Conservation (phyloP, 2,888 invertebrate species). For the Mythimna albipuncta region DNA sequence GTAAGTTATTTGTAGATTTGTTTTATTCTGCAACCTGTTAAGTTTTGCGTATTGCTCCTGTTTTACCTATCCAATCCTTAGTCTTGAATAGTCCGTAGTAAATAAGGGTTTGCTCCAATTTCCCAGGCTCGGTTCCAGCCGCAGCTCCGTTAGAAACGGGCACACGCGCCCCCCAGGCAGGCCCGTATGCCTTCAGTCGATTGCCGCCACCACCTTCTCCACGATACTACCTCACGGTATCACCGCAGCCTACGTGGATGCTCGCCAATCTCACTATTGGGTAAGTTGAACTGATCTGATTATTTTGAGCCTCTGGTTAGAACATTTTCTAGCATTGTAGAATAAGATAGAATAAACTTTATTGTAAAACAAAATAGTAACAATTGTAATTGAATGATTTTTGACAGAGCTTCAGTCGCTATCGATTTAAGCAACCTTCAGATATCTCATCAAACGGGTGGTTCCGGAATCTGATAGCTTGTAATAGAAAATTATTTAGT, state of each 20-base stretch:
- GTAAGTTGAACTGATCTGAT: slow-evolving; percentile 78
- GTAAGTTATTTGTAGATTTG: slow-evolving; percentile 84
- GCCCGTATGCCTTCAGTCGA: slow-evolving; percentile 97
- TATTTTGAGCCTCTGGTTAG: too few species aligned
- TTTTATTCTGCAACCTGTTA: neutral
- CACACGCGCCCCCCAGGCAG: slow-evolving; percentile 95
- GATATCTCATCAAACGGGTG: too few species aligned
- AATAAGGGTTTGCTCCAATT: neutral
- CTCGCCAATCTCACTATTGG: slow-evolving; percentile 95
- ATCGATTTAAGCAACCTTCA: too few species aligned
- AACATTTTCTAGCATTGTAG: too few species aligned
- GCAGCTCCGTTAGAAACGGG: slow-evolving; percentile 86
- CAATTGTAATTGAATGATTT: too few species aligned
- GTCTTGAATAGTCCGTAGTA: too few species aligned
- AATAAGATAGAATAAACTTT: too few species aligned
- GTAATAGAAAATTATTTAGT: too few species aligned
- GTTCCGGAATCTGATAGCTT: too few species aligned
- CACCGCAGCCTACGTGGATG: slow-evolving; percentile 95
- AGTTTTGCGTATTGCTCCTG: too few species aligned
- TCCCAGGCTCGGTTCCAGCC: slow-evolving; percentile 50
- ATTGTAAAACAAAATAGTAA: too few species aligned
- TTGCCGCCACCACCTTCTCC: slow-evolving; percentile 96
- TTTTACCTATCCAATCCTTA: neutral
- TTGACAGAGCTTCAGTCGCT: too few species aligned
- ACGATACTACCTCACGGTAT: slow-evolving; percentile 94